Percentiles rank a stretch among this genome's conserved stretches.
Evolutionary conservation across 1,140 invertebrate genomes (phyloP).

Genomic region (Drosophila rufa): DNA sequence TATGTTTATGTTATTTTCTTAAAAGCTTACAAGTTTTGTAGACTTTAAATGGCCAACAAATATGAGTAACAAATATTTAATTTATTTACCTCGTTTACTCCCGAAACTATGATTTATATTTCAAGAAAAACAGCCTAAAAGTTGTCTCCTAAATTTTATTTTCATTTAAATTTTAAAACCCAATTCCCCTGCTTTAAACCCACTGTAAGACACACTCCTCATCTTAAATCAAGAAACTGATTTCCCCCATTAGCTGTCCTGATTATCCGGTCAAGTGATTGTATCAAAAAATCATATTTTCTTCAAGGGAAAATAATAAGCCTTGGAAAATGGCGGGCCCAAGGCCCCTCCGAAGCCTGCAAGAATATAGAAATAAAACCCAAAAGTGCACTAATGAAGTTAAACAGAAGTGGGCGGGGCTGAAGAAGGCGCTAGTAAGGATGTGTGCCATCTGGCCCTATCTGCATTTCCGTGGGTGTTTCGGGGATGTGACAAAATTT

Average conservation of each 20-base stretch:
- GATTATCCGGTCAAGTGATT: conserved; percentile 72
- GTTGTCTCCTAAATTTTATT: too few relatives aligned
- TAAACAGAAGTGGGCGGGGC: conserved; percentile 37
- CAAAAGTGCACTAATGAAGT: conserved; percentile 67
- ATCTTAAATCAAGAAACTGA: conserved; percentile 32
- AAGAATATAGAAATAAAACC: conserved; percentile 5
- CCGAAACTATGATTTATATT: neutral
- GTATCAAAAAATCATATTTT: conserved; percentile 32
- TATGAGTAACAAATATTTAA: neutral
- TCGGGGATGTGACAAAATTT: conserved; percentile 68
- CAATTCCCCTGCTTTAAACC: neutral
- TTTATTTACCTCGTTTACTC: neutral
- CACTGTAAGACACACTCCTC: conserved; percentile 27
- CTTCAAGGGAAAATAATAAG: conserved; percentile 7
- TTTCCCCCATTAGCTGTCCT: conserved; percentile 45
- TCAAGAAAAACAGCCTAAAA: neutral
- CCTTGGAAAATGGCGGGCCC: neutral
- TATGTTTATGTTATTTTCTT: too few relatives aligned
- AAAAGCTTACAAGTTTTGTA: too few relatives aligned
- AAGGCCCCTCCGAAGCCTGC: neutral
- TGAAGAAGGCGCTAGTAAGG: conserved; percentile 1
- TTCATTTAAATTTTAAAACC: neutral
- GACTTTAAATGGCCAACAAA: too few relatives aligned
- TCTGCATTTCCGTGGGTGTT: conserved; percentile 22
- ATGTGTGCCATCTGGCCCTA: conserved; percentile 34